phyloP scores from a whole-genome alignment of 2,113 vertebrate species.

The Salvelinus sp. region DNA sequence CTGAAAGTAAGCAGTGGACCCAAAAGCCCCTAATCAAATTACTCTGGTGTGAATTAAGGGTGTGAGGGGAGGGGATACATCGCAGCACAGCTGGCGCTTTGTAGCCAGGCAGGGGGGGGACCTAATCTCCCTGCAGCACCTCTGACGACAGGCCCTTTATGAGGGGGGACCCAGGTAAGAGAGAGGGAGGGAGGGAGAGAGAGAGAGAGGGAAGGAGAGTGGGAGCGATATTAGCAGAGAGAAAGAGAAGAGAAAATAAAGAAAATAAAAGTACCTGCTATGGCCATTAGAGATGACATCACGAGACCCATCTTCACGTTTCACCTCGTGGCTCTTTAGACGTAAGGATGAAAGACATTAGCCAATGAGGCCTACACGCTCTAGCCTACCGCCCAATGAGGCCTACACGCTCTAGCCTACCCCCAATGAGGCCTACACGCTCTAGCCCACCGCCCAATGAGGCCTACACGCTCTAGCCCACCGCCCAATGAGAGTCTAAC shows the following conservation, averaged over 20 bases:
- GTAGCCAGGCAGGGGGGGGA: not conserved
- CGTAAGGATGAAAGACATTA: not conserved
- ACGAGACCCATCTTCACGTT: not conserved
- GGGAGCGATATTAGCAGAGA: too few species aligned
- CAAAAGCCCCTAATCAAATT: slow-evolving; percentile 41
- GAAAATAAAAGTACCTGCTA: not conserved
- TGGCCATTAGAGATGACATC: not conserved
- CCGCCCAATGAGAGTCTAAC: too few species aligned
- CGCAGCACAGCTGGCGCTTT: not conserved
- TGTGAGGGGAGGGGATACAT: not conserved
- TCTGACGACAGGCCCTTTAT: not conserved
- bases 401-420: too few species aligned
- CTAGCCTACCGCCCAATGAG: too few species aligned
- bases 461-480: too few species aligned
- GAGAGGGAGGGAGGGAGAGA: rapidly evolving
- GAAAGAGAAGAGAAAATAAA: too few species aligned
- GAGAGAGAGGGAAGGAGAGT: too few species aligned
- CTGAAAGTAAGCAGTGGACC: slow-evolving; percentile 23
- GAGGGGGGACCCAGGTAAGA: not conserved
- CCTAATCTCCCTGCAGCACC: not conserved
- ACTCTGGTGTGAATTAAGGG: slow-evolving; percentile 29
- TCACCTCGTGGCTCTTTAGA: not conserved
- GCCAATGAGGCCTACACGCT: not conserved
- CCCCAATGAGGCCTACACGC: too few species aligned
- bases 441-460: too few species aligned